Evolutionary conservation across 2,888 invertebrate species (phyloP), one percentile per base, ranked within the genome.

Genomic region (Ernsta delagoae): DNA sequence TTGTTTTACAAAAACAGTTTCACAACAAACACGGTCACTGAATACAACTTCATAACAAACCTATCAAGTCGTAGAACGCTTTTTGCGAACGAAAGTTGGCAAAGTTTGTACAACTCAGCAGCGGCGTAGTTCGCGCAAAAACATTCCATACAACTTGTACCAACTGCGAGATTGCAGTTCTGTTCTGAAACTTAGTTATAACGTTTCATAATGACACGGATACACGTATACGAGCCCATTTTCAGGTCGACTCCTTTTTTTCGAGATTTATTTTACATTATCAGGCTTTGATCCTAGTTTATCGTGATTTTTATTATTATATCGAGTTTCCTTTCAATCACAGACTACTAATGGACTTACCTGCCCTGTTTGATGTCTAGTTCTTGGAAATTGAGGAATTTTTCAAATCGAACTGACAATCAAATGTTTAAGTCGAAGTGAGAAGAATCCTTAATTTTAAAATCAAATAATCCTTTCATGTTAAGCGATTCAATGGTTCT

Each of bases 41-140:
- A 54, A 54, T 12, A 45, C 60, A 45, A 43, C 24, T 60, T 24
- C 16, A 31, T 61, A 61, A 61, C 61, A 50, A 50, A 50, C 34
- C 56, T 56, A 34, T 56, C 34, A 48, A 61, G 61, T 61, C 48
- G 24, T 48, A 34, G 7, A 36, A 50, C 36, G 48, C 61, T 61
- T 61, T 61, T 59, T 65, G 65, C 65, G 5, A 45, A 31, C 12
- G n/a, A 63, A 48, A 56, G 65, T 48, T 65, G 57, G 24, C 1
- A 53, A 53, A 36, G 36, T 12, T 12, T 36, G 34, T 41, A 12
- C 5, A 7, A 48, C 48, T 53, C 57, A 36, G 36, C 56, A 43
- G 45, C n/a, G 45, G 50, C 36, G 9, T 16, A 24, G 53, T 53
- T 53, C 24, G 45, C 36, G 64, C 36, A 48, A 57, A 59, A 59